Evolutionary conservation across 2,888 invertebrate genomes (phyloP), one percentile per base, ranked within the genome.

Genomic region (Trachelus troglodyta): DNA sequence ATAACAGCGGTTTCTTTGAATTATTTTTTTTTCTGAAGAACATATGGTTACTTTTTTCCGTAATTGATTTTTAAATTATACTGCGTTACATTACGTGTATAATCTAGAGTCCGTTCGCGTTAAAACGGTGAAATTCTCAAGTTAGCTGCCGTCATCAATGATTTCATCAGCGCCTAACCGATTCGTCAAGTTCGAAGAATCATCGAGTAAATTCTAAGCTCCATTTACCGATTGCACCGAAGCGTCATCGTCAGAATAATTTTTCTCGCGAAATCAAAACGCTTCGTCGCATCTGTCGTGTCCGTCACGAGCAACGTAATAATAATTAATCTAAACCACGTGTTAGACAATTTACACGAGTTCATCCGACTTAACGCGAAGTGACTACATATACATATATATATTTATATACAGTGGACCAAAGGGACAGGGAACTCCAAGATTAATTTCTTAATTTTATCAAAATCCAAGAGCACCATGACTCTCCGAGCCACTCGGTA

Each of bases 391-490:
- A 81, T 80, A 83, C 81, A 82, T 79, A 81, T 77, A 75, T 81
- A 77, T 88, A 89, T 90, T 88, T 91, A 89, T 90, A 86, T 89
- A 90, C 89, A 88, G 86, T 85, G 86, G 85, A 86, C 85, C 80
- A 81, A 78, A 78, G 79, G 80, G 82, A 84, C 80, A 84, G 23
- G 56, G 56, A 23, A 1, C 56, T 56, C 56, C 23, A 56, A 56
- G 56, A 56, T 56, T 56, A 0, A 6, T 9, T 56, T 6, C 9
- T 56, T 0, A 56, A 56, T 56, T 9, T 23, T 0, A 56, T 56
- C 9, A 15, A 56, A 56, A 56, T 71, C 71, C 12, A 71, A 31
- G 71, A 33, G 71, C 71, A 71, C 71, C 71, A 12, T 33, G 71
- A 71, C 56, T 23, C 56, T 23, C 15, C 15, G 56, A 56, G 23